Percentiles rank a stretch among this genome's conserved stretches.
Evolutionary conservation across 2,888 invertebrate genomes (phyloP).

Genomic region (Dolomedes plantarius): DNA sequence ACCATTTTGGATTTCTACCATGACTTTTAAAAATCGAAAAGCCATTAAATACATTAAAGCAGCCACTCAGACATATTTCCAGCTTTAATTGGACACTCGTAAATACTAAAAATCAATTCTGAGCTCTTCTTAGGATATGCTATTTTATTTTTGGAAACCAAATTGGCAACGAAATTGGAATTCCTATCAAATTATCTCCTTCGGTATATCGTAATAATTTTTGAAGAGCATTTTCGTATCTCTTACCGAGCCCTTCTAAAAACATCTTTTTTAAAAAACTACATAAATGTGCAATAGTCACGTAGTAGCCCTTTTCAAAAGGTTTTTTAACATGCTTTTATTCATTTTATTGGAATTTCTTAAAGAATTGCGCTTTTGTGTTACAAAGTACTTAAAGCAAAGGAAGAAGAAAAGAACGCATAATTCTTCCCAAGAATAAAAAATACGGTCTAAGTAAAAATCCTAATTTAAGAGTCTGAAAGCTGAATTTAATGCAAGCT

Average conservation of each 20-base stretch:
- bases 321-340: not conserved
- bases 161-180: not conserved
- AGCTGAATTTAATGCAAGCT: constrained; percentile 6
- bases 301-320: constrained; percentile 1
- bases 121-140: not conserved
- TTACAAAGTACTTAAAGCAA: constrained; percentile 22
- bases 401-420: not conserved
- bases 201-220: not conserved
- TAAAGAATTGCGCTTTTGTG: constrained; percentile 20
- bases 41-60: not conserved
- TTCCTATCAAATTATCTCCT: not conserved
- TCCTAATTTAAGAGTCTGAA: constrained; percentile 24
- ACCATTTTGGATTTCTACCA: too few species aligned
- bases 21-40: too few species aligned
- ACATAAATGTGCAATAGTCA: not conserved
- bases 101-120: not conserved
- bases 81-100: not conserved
- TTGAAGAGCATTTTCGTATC: not conserved
- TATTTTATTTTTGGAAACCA: not conserved
- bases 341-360: constrained; percentile 35
- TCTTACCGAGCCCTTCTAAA: not conserved
- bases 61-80: not conserved
- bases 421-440: constrained; percentile 19
- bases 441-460: constrained; percentile 35
- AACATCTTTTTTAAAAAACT: not conserved